Conservation (phyloP, 2,797 vertebrate genomes). For the Xerus rutilus region DNA sequence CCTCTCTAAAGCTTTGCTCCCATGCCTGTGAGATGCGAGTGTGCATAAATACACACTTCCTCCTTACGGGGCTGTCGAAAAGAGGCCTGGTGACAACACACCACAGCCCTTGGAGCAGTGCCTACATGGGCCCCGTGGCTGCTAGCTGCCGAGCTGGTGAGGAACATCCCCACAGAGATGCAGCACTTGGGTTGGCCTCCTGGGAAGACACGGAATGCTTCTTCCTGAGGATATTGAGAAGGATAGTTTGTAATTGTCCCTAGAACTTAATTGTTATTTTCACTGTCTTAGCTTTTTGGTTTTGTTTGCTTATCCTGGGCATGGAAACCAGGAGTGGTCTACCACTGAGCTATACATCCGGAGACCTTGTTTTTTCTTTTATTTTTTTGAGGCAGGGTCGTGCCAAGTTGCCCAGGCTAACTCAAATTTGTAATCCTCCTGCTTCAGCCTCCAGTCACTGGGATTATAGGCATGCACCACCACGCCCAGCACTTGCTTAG, state of each 20-base stretch:
- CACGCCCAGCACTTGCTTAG: neutral
- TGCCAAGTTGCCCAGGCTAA: too few species aligned
- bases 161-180: neutral
- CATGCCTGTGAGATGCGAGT: rapidly evolving
- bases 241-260: neutral
- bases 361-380: too few species aligned
- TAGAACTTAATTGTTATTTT: neutral
- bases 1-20: neutral
- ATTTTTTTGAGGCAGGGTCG: too few species aligned
- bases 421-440: too few species aligned
- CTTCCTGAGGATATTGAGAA: neutral
- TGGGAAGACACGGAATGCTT: neutral
- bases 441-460: too few species aligned
- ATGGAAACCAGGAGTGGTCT: too few species aligned
- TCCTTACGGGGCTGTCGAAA: neutral
- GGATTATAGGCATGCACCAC: too few species aligned
- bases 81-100: rapidly evolving
- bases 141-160: too few species aligned
- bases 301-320: neutral
- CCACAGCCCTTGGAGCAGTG: rapidly evolving
- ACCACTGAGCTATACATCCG: too few species aligned
- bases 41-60: neutral
- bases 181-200: neutral
- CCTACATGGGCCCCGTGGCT: neutral
- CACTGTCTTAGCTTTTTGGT: neutral